Conservation (phyloP, 2,888 invertebrate genomes). For the Caenorhabditis plicata region DNA sequence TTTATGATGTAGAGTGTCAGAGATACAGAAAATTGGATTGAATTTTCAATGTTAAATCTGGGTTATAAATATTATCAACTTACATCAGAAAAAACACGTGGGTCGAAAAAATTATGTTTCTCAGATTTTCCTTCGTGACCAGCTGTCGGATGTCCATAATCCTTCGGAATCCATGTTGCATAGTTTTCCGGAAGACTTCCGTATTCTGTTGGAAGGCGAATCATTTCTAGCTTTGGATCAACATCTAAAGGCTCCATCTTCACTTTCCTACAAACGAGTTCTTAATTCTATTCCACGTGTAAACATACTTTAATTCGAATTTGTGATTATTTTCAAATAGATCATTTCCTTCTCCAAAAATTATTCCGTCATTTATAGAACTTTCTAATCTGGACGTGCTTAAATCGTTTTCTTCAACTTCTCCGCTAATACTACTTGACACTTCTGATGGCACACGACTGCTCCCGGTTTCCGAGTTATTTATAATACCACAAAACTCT, state of each 20-base stretch:
- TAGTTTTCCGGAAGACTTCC: slow-evolving; percentile 47
- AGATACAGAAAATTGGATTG: slow-evolving; percentile 1
- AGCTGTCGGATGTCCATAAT: slow-evolving; percentile 45
- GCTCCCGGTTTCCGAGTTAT: slow-evolving; percentile 23
- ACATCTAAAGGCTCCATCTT: slow-evolving; percentile 27
- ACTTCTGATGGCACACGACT: slow-evolving; percentile 23
- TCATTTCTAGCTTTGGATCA: slow-evolving; percentile 35
- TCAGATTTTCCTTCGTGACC: slow-evolving; percentile 46
- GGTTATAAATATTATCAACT: background rate
- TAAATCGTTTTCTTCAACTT: slow-evolving; percentile 3
- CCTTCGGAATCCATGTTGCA: slow-evolving; percentile 41
- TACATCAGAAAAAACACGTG: slow-evolving; percentile 25
- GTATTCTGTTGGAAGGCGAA: slow-evolving; percentile 48
- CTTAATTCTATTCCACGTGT: background rate
- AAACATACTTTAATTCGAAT: background rate
- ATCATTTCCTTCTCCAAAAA: slow-evolving; percentile 8
- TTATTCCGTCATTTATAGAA: slow-evolving; percentile 23
- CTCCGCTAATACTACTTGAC: slow-evolving; percentile 3
- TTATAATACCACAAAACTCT: slow-evolving; percentile 13
- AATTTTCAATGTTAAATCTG: background rate
- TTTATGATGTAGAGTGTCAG: too few species aligned
- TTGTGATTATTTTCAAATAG: background rate
- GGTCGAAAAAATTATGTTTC: slow-evolving; percentile 45
- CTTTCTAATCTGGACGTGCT: slow-evolving; percentile 5
- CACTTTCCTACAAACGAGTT: slow-evolving; percentile 20